These are phyloP conservation scores for Epinotia bilunana DNA, from an alignment of 2,888 invertebrate genomes.

Conservation along the genomic window DNA sequence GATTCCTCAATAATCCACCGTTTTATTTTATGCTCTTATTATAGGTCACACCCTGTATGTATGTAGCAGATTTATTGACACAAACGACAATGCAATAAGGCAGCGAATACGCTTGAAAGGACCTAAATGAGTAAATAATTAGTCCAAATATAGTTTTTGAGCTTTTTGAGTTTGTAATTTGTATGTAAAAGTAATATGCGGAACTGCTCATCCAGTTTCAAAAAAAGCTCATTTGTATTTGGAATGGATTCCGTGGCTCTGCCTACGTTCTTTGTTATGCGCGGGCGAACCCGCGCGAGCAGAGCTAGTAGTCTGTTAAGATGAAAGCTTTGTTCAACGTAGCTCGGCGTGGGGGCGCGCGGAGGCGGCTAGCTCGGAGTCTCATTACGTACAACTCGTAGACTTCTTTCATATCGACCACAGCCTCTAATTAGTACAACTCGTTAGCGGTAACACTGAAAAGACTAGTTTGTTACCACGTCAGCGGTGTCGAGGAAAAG, in stretches of 20 bases:
- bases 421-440: conserved; percentile 48
- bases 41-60: neutral
- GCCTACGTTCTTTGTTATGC: too few species aligned
- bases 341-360: conserved; percentile 17
- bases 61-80: conserved; percentile 43
- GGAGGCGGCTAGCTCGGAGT: conserved; percentile 18
- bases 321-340: conserved; percentile 26
- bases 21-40: too few species aligned
- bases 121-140: conserved; percentile 40
- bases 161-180: too few species aligned
- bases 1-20: too few species aligned
- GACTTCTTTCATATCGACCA: conserved; percentile 45
- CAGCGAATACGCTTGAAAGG: conserved; percentile 38
- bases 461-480: conserved; percentile 20
- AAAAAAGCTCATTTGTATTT: too few species aligned
- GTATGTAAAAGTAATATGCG: too few species aligned
- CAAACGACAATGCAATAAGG: conserved; percentile 46
- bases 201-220: too few species aligned
- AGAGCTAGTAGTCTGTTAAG: conserved; percentile 33
- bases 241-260: too few species aligned
- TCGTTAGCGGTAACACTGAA: conserved; percentile 40
- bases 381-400: conserved; percentile 46
- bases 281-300: too few species aligned
- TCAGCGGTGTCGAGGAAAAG: neutral
- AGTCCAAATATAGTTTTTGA: too few species aligned